phyloP scores from a whole-genome alignment of 1,140 invertebrate genomes.

The Vanessa tameamea region DNA sequence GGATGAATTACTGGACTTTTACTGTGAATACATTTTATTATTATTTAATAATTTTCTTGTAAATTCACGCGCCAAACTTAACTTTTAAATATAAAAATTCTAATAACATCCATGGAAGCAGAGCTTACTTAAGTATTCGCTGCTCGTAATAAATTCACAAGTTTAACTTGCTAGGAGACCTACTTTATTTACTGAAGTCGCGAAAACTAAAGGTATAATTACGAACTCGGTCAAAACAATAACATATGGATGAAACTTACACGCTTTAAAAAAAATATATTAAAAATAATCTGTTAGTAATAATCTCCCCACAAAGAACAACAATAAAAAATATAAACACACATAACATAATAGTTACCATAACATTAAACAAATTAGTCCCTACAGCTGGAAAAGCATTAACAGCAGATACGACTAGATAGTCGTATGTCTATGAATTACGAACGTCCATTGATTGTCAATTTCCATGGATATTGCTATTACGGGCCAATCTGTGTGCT shows the following conservation, averaged over 20 bases:
- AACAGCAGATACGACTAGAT: no score
- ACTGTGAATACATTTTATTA: no score
- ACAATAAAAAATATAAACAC: no score
- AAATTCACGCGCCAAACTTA: neutral
- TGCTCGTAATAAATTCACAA: constrained; percentile 35
- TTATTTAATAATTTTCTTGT: no score
- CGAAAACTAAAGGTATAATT: constrained; percentile 26
- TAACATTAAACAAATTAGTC: no score
- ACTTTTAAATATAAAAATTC: neutral
- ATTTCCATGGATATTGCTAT: no score
- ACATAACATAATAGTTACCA: no score
- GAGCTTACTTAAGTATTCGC: constrained; percentile 28
- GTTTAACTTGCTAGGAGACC: constrained; percentile 28
- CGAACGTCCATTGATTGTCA: no score
- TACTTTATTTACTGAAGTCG: constrained; percentile 34
- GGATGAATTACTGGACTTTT: no score
- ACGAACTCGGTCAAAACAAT: constrained; percentile 28
- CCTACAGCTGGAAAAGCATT: no score
- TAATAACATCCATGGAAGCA: constrained; percentile 20
- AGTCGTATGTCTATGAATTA: no score
- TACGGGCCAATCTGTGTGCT: no score
- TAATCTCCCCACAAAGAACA: neutral
- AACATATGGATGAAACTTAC: neutral
- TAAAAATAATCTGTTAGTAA: neutral
- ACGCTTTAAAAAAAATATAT: neutral